A percentile compares a stretch with the other conserved stretches of the same genome.
These are phyloP conservation scores for Turnix velox DNA, from an alignment of 2,113 vertebrate species.

Conservation along the genomic window DNA sequence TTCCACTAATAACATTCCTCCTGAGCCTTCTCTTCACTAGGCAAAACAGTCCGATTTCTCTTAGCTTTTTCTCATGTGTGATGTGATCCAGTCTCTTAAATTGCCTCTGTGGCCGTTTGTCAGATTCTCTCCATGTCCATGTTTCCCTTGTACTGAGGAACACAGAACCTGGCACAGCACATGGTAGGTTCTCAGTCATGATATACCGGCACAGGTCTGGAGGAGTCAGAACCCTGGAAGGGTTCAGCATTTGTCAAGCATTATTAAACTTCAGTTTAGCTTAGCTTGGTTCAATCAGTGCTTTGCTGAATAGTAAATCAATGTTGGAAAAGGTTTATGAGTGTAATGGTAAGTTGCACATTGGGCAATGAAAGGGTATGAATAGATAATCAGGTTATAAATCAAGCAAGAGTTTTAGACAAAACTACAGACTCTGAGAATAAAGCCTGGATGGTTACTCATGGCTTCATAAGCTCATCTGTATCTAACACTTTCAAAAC, in stretches of 20 bases:
- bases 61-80: neutral
- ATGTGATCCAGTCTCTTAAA: neutral
- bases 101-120: neutral
- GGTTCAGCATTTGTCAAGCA: neutral
- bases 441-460: neutral
- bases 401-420: neutral
- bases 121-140: neutral
- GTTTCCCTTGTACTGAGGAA: neutral
- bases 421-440: neutral
- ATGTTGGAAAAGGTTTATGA: neutral
- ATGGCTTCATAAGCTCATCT: neutral
- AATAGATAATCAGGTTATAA: conserved; percentile 16
- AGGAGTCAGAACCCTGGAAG: neutral
- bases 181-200: neutral
- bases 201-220: neutral
- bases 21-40: neutral
- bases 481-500: neutral
- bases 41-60: neutral
- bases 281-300: neutral
- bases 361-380: neutral
- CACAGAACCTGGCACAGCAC: neutral
- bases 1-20: neutral
- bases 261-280: neutral
- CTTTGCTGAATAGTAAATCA: neutral
- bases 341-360: neutral